phyloP scores from a whole-genome alignment of 2,797 vertebrate species.

The Balearica regulorum region DNA sequence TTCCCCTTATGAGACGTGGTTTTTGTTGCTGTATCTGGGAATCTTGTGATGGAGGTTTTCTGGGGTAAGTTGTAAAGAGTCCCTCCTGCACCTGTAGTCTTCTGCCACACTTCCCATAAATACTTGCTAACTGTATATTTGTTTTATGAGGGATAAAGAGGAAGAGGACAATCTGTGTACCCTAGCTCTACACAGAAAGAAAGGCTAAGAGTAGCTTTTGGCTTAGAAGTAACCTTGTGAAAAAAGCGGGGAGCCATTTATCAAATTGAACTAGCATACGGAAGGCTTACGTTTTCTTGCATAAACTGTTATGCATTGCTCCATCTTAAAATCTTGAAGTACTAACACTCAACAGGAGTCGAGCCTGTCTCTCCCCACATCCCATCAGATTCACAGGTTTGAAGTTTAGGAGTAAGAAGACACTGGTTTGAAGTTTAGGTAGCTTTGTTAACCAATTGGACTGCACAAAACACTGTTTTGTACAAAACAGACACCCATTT shows the following conservation, averaged over 20 bases:
- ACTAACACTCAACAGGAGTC: not conserved
- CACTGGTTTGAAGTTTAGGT: not conserved
- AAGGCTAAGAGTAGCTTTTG: not conserved
- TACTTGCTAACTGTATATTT: not conserved
- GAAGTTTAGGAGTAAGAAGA: not conserved
- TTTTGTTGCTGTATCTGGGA: not conserved
- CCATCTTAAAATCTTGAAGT: not conserved
- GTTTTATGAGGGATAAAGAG: not conserved
- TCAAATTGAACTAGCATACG: not conserved
- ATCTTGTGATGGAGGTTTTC: not conserved
- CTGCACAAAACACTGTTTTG: not conserved
- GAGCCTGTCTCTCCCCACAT: not conserved
- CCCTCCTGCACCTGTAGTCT: rapidly evolving
- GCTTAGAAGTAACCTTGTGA: not conserved
- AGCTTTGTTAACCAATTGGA: not conserved
- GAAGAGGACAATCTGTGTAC: not conserved
- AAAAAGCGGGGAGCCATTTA: not conserved
- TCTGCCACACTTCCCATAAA: not conserved
- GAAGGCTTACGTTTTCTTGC: not conserved
- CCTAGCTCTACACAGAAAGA: not conserved
- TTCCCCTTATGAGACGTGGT: not conserved
- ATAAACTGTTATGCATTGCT: not conserved
- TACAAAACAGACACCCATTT: not conserved
- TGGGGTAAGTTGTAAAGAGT: not conserved
- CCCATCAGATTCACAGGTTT: not conserved